Evolutionary conservation across 2,888 invertebrate species (phyloP).

Genomic region (Darwinula stevensoni): DNA sequence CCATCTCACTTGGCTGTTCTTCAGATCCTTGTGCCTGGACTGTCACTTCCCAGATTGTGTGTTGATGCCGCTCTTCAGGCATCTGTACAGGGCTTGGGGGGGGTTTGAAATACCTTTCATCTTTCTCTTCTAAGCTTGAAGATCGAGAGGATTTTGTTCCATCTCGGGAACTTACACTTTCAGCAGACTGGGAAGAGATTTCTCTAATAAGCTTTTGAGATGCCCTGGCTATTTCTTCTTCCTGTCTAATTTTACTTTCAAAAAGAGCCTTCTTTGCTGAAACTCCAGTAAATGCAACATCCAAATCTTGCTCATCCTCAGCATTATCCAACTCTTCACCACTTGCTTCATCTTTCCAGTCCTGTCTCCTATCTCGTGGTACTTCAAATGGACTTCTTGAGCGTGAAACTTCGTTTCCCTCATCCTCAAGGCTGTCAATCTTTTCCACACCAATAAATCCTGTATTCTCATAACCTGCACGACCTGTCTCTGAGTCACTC

Average conservation of each 20-base stretch:
- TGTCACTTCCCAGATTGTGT: not conserved
- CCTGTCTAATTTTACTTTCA: no score
- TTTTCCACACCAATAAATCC: slow-evolving; percentile 14
- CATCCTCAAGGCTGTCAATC: slow-evolving; percentile 10
- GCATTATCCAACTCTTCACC: slow-evolving; percentile 10
- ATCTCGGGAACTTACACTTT: not conserved
- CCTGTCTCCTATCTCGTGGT: slow-evolving; percentile 8
- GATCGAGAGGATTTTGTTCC: no score
- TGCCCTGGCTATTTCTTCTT: slow-evolving; percentile 5
- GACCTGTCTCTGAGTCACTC: not conserved
- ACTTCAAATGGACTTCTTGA: slow-evolving; percentile 10
- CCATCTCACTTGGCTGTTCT: slow-evolving; percentile 10
- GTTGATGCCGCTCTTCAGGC: not conserved
- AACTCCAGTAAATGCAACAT: no score
- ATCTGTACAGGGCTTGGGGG: not conserved
- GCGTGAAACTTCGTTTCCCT: slow-evolving; percentile 5
- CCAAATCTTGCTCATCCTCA: slow-evolving; percentile 8
- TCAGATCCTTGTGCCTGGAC: slow-evolving; percentile 10
- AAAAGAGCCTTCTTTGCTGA: no score
- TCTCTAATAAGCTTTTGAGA: slow-evolving; percentile 5
- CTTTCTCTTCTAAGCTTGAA: no score
- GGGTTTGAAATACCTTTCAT: not conserved
- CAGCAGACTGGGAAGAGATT: not conserved
- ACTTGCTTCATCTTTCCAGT: slow-evolving; percentile 8
- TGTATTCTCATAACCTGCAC: slow-evolving; percentile 13